phyloP scores from a whole-genome alignment of 1,140 invertebrate genomes.

The Anadara kagoshimensis region DNA sequence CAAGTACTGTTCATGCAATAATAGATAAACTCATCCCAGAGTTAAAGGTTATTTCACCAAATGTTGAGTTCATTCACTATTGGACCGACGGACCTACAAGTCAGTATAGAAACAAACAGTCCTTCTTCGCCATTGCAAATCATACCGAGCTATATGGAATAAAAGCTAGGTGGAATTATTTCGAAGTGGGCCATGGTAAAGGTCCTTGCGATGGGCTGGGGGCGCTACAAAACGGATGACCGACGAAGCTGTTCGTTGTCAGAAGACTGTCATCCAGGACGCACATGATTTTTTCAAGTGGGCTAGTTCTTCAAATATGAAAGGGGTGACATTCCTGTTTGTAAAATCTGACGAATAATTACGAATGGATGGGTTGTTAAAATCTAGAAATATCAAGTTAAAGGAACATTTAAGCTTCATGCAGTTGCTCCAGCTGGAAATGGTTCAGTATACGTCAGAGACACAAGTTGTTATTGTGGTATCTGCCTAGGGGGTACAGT shows the following conservation, averaged over 20 bases:
- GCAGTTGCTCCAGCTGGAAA: background rate
- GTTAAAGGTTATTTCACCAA: conserved; percentile 2
- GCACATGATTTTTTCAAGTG: background rate
- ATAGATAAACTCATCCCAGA: background rate
- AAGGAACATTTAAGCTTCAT: conserved; percentile 41
- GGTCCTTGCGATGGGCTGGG: conserved; percentile 6
- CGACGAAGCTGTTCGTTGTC: background rate
- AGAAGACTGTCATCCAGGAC: conserved; percentile 2
- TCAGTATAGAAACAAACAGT: conserved; percentile 34
- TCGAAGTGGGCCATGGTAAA: conserved; percentile 29
- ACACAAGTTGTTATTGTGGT: conserved; percentile 14
- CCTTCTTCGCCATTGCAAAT: conserved; percentile 15
- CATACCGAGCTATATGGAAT: conserved; percentile 4
- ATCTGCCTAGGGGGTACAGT: background rate
- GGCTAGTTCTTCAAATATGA: too few relatives aligned
- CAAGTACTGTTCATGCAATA: conserved; percentile 15
- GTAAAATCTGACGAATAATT: too few relatives aligned
- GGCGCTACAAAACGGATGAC: conserved; percentile 1
- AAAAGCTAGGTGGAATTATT: conserved; percentile 36
- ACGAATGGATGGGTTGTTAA: too few relatives aligned
- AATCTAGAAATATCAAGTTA: too few relatives aligned
- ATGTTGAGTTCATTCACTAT: conserved; percentile 41
- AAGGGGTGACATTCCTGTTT: too few relatives aligned
- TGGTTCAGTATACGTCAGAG: background rate
- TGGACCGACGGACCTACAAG: conserved; percentile 43